Base-by-base conservation (phyloP, 2,113 vertebrate species). In the Platichthys flesus region DNA sequence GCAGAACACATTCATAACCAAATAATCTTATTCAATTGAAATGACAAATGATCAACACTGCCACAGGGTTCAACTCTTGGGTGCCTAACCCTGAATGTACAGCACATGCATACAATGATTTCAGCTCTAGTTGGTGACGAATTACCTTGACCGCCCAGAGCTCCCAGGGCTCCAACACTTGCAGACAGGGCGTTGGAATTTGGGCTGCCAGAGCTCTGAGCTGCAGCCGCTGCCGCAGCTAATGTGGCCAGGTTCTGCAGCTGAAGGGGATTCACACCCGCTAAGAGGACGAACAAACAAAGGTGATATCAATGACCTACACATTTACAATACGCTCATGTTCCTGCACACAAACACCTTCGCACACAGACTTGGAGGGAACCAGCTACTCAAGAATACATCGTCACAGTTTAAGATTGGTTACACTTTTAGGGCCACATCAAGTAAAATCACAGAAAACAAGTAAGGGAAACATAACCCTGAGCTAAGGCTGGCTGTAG, bases 191-290 rank as follows among this genome's bases (percentile, higher is more conserved):
- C 95, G 75, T 94, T 96, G 94, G 96, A 96, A 90, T 94, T 95
- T 76, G 95, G 96, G 81, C 95, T 96, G 90, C 94, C 96, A 93
- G 97, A 96, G 93, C 94, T 96, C 90, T 98, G 97, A 60, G 96
- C 97, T 62, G 97, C 97, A 42, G 97, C 97, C 0, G 96, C 97
- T 12, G 97, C 97, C 0, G 97, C 97, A 65, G 97, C 97, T 93
- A 98, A 86, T 31, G 97, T 97, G 79, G 97, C 97, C 95, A 98
- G 92, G 89, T 98, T 98, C 95, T 98, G 97, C 88, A 98, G 92
- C 62, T 98, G 97, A 90, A 98, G 95, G 92, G 96, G 96, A 90
- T 97, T 98, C 95, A 98, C 96, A 91, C 97, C 96, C 93, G 88
- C 0, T 74, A 62, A 70, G 63, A 76, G 52, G 58, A 67, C n/a